These are phyloP conservation scores for Diadromus collaris DNA, from an alignment of 2,888 invertebrate species.

Conservation along the genomic window DNA sequence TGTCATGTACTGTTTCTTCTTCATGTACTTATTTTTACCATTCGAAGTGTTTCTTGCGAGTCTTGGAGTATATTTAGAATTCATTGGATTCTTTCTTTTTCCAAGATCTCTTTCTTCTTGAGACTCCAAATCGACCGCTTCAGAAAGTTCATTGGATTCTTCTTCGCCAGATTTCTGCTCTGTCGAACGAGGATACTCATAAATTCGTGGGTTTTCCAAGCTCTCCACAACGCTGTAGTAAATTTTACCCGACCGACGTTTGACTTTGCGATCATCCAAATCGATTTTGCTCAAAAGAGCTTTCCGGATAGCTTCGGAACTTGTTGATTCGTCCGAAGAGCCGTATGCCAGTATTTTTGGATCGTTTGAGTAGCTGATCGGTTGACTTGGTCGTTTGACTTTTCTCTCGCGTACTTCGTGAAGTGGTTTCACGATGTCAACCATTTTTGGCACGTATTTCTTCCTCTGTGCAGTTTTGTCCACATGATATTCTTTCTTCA, in stretches of 20 bases:
- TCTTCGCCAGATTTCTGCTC: conserved; percentile 8
- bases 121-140: conserved; percentile 4
- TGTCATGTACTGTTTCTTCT: conserved; percentile 43
- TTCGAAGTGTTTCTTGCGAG: background rate
- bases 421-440: conserved; percentile 54
- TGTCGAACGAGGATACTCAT: conserved; percentile 19
- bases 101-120: background rate
- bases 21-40: conserved; percentile 37
- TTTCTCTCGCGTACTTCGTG: conserved; percentile 48
- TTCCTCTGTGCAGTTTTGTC: conserved; percentile 11
- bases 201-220: conserved; percentile 54
- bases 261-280: conserved; percentile 22
- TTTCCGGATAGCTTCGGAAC: conserved; percentile 25
- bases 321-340: background rate
- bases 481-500: background rate
- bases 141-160: background rate
- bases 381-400: conserved; percentile 21
- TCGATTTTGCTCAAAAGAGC: conserved; percentile 22
- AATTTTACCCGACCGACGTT: conserved; percentile 35
- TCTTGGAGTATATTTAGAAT: conserved; percentile 3
- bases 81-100: background rate
- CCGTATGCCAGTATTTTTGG: conserved; percentile 22
- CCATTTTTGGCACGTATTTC: conserved; percentile 52
- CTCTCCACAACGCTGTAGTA: conserved; percentile 64
- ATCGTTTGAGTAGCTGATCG: conserved; percentile 14